Percentiles rank a stretch among this genome's conserved stretches.
phyloP scores from a whole-genome alignment of 2,888 invertebrate genomes.

The Melinaea menophilus region DNA sequence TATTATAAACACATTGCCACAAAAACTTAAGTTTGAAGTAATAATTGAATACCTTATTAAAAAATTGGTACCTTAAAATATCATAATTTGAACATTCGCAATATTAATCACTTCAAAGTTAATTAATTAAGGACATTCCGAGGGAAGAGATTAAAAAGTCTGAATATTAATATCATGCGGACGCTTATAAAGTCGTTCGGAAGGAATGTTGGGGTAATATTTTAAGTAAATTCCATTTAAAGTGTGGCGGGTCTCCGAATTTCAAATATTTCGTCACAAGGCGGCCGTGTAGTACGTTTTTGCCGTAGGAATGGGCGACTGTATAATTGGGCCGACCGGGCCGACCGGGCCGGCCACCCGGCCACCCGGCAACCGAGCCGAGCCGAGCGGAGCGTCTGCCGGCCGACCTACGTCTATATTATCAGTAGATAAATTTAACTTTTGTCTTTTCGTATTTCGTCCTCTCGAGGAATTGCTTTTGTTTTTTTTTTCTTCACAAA shows the following conservation, averaged over 20 bases:
- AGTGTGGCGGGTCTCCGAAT: constrained; percentile 69
- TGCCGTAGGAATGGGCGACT: constrained; percentile 72
- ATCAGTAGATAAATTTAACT: constrained; percentile 78
- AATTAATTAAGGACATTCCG: too few species aligned
- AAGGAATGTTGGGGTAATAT: constrained; percentile 62
- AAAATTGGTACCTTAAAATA: too few species aligned
- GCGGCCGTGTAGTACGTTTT: constrained; percentile 76
- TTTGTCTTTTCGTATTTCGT: constrained; percentile 79
- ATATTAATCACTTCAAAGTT: too few species aligned
- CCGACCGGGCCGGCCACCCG: constrained; percentile 53
- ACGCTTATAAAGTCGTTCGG: constrained; percentile 54
- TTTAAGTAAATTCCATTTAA: constrained; percentile 65
- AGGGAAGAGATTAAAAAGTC: too few species aligned
- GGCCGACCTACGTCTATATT: constrained; percentile 77
- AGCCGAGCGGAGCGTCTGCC: constrained; percentile 46
- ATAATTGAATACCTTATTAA: too few species aligned
- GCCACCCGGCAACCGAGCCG: constrained; percentile 59
- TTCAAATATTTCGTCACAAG: constrained; percentile 75
- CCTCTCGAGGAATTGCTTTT: constrained; percentile 74
- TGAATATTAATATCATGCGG: constrained; percentile 29
- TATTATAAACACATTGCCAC: too few species aligned
- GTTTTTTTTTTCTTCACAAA: constrained; percentile 72
- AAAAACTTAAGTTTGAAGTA: too few species aligned
- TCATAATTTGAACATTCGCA: too few species aligned
- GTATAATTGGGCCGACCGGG: constrained; percentile 68